These are phyloP conservation scores for Centropus unirufus DNA, from an alignment of 2,113 vertebrate genomes.

Conservation along the genomic window DNA sequence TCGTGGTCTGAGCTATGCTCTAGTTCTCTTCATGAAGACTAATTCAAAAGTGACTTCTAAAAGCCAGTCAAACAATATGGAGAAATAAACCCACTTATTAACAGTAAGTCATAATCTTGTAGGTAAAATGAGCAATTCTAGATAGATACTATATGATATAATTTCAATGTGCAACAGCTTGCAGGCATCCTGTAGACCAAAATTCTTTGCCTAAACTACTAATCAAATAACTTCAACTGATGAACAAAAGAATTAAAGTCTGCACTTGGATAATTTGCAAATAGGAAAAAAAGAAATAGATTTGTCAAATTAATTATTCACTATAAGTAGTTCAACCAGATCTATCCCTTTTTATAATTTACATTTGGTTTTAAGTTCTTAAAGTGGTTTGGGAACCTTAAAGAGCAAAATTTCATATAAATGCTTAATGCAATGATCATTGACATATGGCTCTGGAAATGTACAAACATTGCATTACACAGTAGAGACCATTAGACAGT, in stretches of 20 bases:
- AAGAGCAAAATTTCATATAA: conserved; percentile 51
- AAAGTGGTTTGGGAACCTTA: conserved; percentile 58
- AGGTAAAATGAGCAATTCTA: background rate
- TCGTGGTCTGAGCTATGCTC: background rate
- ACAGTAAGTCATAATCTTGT: background rate
- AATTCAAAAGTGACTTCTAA: background rate
- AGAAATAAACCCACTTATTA: background rate
- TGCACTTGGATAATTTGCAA: conserved; percentile 53
- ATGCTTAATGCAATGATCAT: conserved; percentile 51
- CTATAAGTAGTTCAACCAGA: conserved; percentile 35
- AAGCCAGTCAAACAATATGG: background rate
- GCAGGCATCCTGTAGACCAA: background rate
- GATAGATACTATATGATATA: background rate
- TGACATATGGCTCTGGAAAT: conserved; percentile 41
- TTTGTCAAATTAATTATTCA: conserved; percentile 70
- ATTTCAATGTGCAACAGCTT: background rate
- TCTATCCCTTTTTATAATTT: conserved; percentile 55
- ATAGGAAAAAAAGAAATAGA: conserved; percentile 61
- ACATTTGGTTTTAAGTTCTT: conserved; percentile 64
- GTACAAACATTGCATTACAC: conserved; percentile 9
- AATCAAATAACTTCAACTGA: conserved; percentile 15
- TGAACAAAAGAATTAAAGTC: conserved; percentile 51
- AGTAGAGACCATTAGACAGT: background rate
- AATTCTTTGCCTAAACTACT: conserved; percentile 29
- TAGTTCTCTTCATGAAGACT: background rate